Evolutionary conservation across 2,113 vertebrate genomes (phyloP).

Genomic region (Chloebia gouldiae): DNA sequence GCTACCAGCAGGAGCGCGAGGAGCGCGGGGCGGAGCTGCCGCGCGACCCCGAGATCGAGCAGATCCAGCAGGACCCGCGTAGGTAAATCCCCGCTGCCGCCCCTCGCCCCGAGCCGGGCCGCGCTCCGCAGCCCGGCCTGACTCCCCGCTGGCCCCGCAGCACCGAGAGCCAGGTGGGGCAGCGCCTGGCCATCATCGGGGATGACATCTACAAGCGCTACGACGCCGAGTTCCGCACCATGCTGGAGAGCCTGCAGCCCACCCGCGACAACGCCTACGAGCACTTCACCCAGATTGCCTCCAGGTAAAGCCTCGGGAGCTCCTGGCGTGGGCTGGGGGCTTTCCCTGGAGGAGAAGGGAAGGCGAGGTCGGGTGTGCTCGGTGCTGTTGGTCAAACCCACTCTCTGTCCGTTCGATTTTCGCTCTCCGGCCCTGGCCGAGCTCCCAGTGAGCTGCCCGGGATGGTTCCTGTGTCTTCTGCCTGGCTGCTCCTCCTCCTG

Average conservation of each 20-base stretch:
- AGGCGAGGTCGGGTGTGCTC: not conserved
- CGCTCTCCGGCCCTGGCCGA: not conserved
- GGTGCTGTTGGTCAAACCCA: not conserved
- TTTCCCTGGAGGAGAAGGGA: not conserved
- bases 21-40: conserved; percentile 53
- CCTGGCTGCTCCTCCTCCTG: not conserved
- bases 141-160: not conserved
- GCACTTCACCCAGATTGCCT: conserved; percentile 77
- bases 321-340: accelerated
- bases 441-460: accelerated
- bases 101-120: accelerated
- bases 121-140: accelerated
- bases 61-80: conserved; percentile 43
- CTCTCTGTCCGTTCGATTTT: accelerated
- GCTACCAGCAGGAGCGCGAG: conserved; percentile 71
- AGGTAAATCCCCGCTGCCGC: conserved; percentile 32
- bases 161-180: conserved; percentile 64
- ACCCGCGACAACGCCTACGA: conserved; percentile 68
- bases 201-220: conserved; percentile 79
- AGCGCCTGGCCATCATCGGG: conserved; percentile 77
- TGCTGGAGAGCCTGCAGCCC: conserved; percentile 72
- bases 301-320: conserved; percentile 49
- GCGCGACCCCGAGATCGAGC: conserved; percentile 71
- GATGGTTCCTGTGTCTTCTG: not conserved
- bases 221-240: conserved; percentile 66